These are phyloP conservation scores for Dyspetes luteomarginatus DNA, from an alignment of 2,888 invertebrate species.

Conservation along the genomic window DNA sequence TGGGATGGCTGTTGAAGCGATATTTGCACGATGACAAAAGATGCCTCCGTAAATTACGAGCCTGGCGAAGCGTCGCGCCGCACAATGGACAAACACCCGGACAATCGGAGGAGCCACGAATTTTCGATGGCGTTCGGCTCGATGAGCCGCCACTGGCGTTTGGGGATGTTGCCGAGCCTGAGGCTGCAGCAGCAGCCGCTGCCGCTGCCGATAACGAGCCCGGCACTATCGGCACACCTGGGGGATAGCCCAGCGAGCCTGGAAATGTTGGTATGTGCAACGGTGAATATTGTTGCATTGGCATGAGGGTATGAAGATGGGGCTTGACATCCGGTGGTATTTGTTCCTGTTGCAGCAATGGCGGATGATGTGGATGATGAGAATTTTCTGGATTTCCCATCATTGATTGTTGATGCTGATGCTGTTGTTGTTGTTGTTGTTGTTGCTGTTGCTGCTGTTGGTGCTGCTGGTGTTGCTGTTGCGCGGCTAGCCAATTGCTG, in stretches of 20 bases:
- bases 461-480: conserved; percentile 59
- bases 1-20: conserved; percentile 78
- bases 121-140: conserved; percentile 81
- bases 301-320: conserved; percentile 79
- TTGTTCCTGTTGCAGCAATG: conserved; percentile 72
- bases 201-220: conserved; percentile 40
- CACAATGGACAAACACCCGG: conserved; percentile 87
- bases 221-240: conserved; percentile 60
- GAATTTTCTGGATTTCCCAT: conserved; percentile 63
- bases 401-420: conserved; percentile 57
- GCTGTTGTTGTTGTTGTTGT: conserved; percentile 59
- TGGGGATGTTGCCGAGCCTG: conserved; percentile 60
- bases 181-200: conserved; percentile 61
- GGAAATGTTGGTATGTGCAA: conserved; percentile 81
- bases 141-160: background rate
- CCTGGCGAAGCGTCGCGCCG: conserved; percentile 86
- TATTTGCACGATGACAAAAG: conserved; percentile 83
- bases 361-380: conserved; percentile 52
- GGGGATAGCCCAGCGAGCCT: conserved; percentile 72
- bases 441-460: too few species aligned
- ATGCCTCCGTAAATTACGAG: conserved; percentile 86
- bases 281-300: conserved; percentile 81
- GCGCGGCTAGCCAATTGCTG: conserved; percentile 63
- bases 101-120: conserved; percentile 86
- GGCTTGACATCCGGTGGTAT: conserved; percentile 75